phyloP scores from a whole-genome alignment of 2,113 vertebrate species.

The Leptobrachium ailaonicum region DNA sequence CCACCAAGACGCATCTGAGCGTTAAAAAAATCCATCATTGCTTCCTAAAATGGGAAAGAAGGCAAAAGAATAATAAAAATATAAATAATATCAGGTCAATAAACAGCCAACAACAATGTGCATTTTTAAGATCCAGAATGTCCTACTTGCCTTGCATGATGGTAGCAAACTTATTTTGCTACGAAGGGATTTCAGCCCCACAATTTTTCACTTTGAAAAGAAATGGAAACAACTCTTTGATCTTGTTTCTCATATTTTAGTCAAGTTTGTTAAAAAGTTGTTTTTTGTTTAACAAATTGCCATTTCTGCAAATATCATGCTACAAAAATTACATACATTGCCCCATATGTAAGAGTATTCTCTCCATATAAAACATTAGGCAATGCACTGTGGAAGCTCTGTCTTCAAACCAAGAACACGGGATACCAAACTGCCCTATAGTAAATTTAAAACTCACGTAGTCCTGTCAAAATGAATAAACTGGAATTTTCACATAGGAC shows the following conservation, averaged over 20 bases:
- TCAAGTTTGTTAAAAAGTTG: conserved; percentile 28
- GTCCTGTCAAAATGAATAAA: too few relatives aligned
- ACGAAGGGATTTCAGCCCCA: conserved; percentile 68
- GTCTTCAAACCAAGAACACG: too few relatives aligned
- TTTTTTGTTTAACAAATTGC: conserved; percentile 21
- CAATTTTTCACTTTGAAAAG: conserved; percentile 69
- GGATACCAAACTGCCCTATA: too few relatives aligned
- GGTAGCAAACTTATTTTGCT: conserved; percentile 70
- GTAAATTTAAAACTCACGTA: too few relatives aligned
- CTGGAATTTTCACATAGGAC: too few relatives aligned
- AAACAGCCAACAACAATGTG: conserved; percentile 62
- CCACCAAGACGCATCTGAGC: conserved; percentile 91
- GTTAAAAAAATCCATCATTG: conserved; percentile 95
- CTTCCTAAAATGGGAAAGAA: conserved; percentile 72
- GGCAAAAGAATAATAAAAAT: not conserved
- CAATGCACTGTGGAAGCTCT: too few relatives aligned
- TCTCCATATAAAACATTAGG: too few relatives aligned
- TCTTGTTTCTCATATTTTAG: conserved; percentile 56
- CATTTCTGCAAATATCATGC: conserved; percentile 28
- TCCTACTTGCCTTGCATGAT: conserved; percentile 68
- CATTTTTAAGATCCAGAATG: conserved; percentile 65
- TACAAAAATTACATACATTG: not conserved
- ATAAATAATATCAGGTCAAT: conserved; percentile 47
- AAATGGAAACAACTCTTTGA: conserved; percentile 71
- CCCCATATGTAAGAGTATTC: too few relatives aligned